Evolutionary conservation across 2,888 invertebrate genomes (phyloP).

Genomic region (Sarcophaga caerulescens): DNA sequence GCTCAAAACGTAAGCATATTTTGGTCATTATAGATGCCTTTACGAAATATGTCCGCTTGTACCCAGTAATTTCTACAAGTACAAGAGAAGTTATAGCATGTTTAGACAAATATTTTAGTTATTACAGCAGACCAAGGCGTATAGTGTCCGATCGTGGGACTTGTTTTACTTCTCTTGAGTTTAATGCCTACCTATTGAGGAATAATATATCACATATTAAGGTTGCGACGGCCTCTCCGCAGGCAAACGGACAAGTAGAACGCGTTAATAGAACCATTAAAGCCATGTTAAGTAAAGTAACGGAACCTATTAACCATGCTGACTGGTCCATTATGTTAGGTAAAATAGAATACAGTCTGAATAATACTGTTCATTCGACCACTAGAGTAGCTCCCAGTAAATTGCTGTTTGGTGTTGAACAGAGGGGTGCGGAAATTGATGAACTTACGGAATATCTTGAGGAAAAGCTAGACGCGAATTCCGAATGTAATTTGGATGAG

Average conservation of each 20-base stretch:
- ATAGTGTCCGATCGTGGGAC: conserved; percentile 24
- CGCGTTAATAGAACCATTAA: conserved; percentile 2
- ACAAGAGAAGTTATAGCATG: conserved; percentile 28
- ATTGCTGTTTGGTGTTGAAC: conserved; percentile 50
- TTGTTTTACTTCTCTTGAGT: conserved; percentile 26
- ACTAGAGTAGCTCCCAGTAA: conserved; percentile 30
- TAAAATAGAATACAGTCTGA: conserved; percentile 55
- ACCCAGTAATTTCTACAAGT: conserved; percentile 26
- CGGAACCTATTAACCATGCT: not conserved
- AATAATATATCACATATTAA: conserved; percentile 7
- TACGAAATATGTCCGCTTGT: conserved; percentile 22
- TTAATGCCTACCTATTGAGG: not conserved
- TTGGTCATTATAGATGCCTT: conserved; percentile 26
- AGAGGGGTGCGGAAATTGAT: conserved; percentile 20
- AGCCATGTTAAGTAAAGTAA: conserved; percentile 2
- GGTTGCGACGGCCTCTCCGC: not conserved
- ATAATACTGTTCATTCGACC: conserved; percentile 43
- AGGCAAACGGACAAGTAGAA: conserved; percentile 11
- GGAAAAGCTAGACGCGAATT: not conserved
- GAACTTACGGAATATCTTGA: conserved; percentile 19
- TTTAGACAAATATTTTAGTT: not conserved
- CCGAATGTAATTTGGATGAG: conserved; percentile 2
- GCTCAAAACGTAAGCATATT: conserved; percentile 22
- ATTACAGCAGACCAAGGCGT: conserved; percentile 13
- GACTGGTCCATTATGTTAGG: conserved; percentile 5